Percentiles rank a stretch among this genome's conserved stretches.
phyloP scores from a whole-genome alignment of 1,140 invertebrate species.

The Drosophila ficusphila region DNA sequence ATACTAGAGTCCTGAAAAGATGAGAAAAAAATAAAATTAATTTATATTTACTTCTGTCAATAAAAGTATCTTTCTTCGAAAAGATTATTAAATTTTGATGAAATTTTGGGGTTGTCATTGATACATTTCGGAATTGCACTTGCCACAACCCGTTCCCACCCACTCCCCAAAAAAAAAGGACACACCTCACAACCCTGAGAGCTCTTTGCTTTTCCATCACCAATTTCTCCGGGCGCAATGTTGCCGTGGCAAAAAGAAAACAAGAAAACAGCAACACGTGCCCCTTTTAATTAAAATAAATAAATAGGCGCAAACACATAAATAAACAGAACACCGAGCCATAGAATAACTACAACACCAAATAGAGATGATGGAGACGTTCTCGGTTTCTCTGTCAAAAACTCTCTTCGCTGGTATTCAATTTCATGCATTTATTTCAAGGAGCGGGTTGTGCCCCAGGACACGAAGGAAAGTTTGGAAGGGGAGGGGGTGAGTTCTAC shows the following conservation, averaged over 20 bases:
- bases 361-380: conserved; percentile 51
- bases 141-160: conserved; percentile 55
- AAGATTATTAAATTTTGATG: background rate
- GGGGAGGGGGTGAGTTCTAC: conserved; percentile 12
- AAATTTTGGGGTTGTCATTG: conserved; percentile 30
- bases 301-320: conserved; percentile 72
- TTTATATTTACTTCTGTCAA: background rate
- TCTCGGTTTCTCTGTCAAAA: conserved; percentile 62
- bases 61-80: background rate
- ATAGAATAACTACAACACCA: conserved; percentile 44
- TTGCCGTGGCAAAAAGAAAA: conserved; percentile 69
- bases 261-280: conserved; percentile 79
- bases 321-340: conserved; percentile 47
- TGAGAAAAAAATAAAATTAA: no score
- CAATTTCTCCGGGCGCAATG: conserved; percentile 29
- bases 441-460: conserved; percentile 42
- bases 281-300: conserved; percentile 82
- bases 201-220: background rate
- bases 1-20: no score
- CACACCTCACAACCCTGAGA: conserved; percentile 16
- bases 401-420: conserved; percentile 57
- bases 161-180: background rate
- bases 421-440: conserved; percentile 75
- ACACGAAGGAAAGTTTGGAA: conserved; percentile 31
- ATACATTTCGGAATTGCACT: conserved; percentile 29